Percentiles rank a stretch among this genome's conserved stretches.
These are phyloP conservation scores for Acanthosepion esculentum DNA, from an alignment of 2,888 invertebrate genomes.

Conservation along the genomic window DNA sequence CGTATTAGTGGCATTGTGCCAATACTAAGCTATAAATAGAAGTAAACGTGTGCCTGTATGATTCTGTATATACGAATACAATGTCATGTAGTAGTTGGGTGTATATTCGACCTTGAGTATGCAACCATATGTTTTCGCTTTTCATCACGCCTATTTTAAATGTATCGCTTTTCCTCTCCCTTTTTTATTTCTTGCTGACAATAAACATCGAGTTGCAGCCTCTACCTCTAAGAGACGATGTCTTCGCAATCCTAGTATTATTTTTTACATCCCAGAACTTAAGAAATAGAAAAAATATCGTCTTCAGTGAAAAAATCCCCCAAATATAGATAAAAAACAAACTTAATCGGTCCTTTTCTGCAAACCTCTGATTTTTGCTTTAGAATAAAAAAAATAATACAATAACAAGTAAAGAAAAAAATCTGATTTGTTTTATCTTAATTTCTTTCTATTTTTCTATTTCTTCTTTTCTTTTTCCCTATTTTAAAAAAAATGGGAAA, in stretches of 20 bases:
- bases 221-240: no score
- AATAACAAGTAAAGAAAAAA: neutral
- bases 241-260: no score
- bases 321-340: neutral
- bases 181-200: neutral
- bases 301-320: neutral
- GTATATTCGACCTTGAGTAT: neutral
- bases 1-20: no score
- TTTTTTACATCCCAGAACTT: neutral
- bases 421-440: neutral
- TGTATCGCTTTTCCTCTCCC: neutral
- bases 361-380: neutral
- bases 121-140: neutral
- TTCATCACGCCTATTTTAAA: neutral
- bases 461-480: neutral
- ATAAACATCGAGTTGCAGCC: neutral
- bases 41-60: neutral
- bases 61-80: neutral
- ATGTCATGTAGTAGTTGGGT: neutral
- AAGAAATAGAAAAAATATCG: neutral
- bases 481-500: neutral
- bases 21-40: no score
- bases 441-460: neutral
- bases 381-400: no score
- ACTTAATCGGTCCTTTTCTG: conserved; percentile 1